phyloP scores from a whole-genome alignment of 2,113 vertebrate species.

The Parus major region DNA sequence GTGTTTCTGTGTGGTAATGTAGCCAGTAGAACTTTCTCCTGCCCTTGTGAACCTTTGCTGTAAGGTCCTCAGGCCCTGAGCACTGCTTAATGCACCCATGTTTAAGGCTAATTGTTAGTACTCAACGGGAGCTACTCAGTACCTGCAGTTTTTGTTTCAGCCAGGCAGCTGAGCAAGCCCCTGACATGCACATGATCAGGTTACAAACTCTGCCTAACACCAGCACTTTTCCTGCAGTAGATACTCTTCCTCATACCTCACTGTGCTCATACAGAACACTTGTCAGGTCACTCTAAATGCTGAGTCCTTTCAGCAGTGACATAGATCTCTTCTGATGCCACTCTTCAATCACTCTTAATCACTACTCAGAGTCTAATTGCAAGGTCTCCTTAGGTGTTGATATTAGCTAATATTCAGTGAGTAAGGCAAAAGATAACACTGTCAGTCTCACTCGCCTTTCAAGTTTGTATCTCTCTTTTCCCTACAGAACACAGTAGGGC shows the following conservation, averaged over 20 bases:
- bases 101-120: constrained; percentile 10
- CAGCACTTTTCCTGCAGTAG: constrained; percentile 35
- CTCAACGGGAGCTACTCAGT: neutral
- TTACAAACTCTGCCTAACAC: constrained; percentile 57
- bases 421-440: constrained; percentile 26
- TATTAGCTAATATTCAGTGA: constrained; percentile 41
- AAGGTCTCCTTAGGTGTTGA: constrained; percentile 51
- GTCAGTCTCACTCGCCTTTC: constrained; percentile 29
- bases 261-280: constrained; percentile 8
- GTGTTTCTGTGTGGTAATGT: neutral
- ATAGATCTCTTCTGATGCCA: constrained; percentile 48
- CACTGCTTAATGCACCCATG: constrained; percentile 29
- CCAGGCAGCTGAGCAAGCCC: constrained; percentile 45
- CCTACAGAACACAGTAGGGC: constrained; percentile 54
- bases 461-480: constrained; percentile 51
- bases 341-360: constrained; percentile 63
- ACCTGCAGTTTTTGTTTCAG: constrained; percentile 51
- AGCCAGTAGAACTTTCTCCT: constrained; percentile 45
- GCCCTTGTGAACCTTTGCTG: constrained; percentile 53
- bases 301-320: constrained; percentile 26
- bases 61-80: neutral
- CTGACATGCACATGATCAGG: constrained; percentile 7
- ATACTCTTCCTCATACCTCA: constrained; percentile 30
- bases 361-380: constrained; percentile 37
- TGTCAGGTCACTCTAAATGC: constrained; percentile 25